These are phyloP conservation scores for Dasysyrphus tricinctus DNA, from an alignment of 2,888 invertebrate species.

Conservation along the genomic window DNA sequence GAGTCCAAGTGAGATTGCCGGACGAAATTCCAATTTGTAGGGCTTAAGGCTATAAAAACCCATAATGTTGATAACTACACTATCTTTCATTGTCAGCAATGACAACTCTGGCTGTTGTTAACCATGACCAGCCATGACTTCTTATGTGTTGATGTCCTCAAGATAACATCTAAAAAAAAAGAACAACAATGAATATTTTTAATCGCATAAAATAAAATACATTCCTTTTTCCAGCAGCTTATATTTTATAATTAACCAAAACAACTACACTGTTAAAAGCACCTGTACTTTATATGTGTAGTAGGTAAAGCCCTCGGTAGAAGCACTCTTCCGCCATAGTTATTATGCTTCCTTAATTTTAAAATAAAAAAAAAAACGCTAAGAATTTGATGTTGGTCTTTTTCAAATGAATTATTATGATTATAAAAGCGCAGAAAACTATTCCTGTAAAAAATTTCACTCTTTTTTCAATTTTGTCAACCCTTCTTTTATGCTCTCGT, in stretches of 20 bases:
- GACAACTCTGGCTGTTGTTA: neutral
- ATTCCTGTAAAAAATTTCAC: slow-evolving; percentile 51
- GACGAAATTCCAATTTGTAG: too few relatives aligned
- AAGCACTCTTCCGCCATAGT: neutral
- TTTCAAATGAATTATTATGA: slow-evolving; percentile 46
- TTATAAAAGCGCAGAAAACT: slow-evolving; percentile 40
- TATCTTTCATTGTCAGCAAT: slow-evolving; percentile 22
- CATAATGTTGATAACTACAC: slow-evolving; percentile 7
- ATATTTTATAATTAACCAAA: slow-evolving; percentile 60
- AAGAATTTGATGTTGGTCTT: slow-evolving; percentile 5
- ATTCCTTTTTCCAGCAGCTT: slow-evolving; percentile 59
- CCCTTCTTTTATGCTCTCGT: slow-evolving; percentile 43
- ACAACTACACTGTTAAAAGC: slow-evolving; percentile 24
- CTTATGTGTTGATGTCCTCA: slow-evolving; percentile 11
- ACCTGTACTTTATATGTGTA: slow-evolving; percentile 10
- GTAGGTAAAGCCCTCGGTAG: neutral
- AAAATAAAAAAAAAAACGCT: neutral
- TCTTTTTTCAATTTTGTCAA: slow-evolving; percentile 59
- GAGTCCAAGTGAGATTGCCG: too few relatives aligned
- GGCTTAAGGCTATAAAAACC: too few relatives aligned
- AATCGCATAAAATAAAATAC: slow-evolving; percentile 4
- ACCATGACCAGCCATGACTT: slow-evolving; percentile 16
- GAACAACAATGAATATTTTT: slow-evolving; percentile 38
- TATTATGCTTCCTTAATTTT: slow-evolving; percentile 38
- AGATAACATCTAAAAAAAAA: slow-evolving; percentile 39